These are phyloP conservation scores for Theretra japonica DNA, from an alignment of 2,888 invertebrate genomes.

Conservation along the genomic window DNA sequence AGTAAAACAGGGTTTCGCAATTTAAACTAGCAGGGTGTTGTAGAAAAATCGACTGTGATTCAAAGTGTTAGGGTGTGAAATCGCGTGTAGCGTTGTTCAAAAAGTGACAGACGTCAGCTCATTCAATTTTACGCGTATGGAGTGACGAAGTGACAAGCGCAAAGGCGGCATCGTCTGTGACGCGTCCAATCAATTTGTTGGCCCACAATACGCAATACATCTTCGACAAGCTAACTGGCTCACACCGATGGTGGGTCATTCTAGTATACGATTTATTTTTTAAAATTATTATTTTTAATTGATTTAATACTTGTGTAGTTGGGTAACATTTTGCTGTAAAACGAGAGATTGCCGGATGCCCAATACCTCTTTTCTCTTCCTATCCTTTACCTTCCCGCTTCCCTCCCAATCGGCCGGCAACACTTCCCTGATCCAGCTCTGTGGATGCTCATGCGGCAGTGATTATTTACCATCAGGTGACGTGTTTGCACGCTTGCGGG, in stretches of 20 bases:
- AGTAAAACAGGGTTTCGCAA: constrained; percentile 13
- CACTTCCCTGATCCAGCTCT: too few species aligned
- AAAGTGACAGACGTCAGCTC: constrained; percentile 36
- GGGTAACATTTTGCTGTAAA: too few species aligned
- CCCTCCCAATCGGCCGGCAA: too few species aligned
- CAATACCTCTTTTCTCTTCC: too few species aligned
- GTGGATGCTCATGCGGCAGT: too few species aligned
- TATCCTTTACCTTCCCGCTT: too few species aligned
- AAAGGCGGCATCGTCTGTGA: constrained; percentile 73
- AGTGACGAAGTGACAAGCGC: constrained; percentile 77
- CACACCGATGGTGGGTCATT: constrained; percentile 61
- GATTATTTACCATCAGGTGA: too few species aligned
- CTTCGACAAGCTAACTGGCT: constrained; percentile 71
- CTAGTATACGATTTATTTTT: constrained; percentile 40
- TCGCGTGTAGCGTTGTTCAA: constrained; percentile 29
- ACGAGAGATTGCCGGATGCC: too few species aligned
- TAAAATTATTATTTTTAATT: too few species aligned
- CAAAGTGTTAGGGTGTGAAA: constrained; percentile 38
- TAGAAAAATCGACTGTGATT: background rate
- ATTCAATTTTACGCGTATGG: constrained; percentile 61
- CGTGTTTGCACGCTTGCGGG: too few species aligned
- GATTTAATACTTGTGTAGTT: background rate
- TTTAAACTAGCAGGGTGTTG: background rate
- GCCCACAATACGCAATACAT: constrained; percentile 78
- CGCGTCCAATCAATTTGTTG: constrained; percentile 81